phyloP scores from a whole-genome alignment of 2,797 vertebrate species.

The Taeniopygia guttata region DNA sequence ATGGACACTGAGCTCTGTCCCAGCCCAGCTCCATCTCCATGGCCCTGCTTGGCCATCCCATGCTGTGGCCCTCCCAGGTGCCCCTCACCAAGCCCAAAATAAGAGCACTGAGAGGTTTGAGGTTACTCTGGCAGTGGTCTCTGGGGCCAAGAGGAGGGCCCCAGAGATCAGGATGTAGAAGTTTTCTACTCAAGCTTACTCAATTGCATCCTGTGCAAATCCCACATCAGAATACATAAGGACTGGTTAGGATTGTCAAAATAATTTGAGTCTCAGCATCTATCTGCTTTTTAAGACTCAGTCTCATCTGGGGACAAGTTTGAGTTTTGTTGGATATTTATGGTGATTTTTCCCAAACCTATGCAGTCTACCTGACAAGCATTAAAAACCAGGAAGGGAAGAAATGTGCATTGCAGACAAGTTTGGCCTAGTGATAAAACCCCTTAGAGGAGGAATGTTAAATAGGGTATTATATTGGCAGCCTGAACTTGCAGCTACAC shows the following conservation, averaged over 20 bases:
- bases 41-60: not conserved
- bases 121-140: not conserved
- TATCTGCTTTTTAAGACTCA: not conserved
- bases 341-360: not conserved
- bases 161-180: not conserved
- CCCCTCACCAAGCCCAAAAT: not conserved
- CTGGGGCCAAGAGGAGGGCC: fast-evolving
- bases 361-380: not conserved
- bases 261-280: not conserved
- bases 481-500: not conserved
- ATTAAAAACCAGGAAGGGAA: not conserved
- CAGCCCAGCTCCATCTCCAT: not conserved
- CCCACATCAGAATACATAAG: not conserved
- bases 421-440: not conserved
- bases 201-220: not conserved
- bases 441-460: not conserved
- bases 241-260: not conserved
- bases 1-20: not conserved
- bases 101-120: not conserved
- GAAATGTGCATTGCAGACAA: not conserved
- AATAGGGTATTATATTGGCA: not conserved
- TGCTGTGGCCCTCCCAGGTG: no score
- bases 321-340: not conserved
- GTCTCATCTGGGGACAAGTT: not conserved
- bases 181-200: not conserved